phyloP scores from a whole-genome alignment of 2,113 vertebrate genomes.

The Dromiciops gliroides region DNA sequence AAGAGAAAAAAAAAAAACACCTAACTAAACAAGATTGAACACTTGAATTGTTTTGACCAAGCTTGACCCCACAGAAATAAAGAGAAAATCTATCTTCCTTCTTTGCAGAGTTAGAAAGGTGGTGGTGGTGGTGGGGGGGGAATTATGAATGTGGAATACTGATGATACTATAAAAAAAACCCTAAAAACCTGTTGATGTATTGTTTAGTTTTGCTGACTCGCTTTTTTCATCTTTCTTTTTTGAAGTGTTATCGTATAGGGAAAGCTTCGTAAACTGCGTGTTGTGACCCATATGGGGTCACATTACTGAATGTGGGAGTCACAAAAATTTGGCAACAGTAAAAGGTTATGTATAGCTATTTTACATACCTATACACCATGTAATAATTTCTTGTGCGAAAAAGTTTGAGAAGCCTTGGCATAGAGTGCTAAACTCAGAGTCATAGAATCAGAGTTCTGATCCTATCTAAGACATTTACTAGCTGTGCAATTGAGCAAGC shows the following conservation, averaged over 20 bases:
- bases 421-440: neutral
- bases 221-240: neutral
- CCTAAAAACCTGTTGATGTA: neutral
- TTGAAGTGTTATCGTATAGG: neutral
- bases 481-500: neutral
- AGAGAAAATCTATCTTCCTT: neutral
- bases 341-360: too few species aligned
- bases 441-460: neutral
- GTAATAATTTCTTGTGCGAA: too few species aligned
- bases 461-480: neutral
- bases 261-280: too few species aligned
- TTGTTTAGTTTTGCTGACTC: neutral
- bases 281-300: too few species aligned
- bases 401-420: too few species aligned
- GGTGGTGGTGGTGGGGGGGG: too few species aligned
- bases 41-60: neutral
- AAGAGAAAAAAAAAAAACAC: neutral
- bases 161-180: neutral
- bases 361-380: too few species aligned
- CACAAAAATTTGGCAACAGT: too few species aligned
- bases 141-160: neutral
- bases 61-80: neutral
- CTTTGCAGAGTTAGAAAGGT: neutral
- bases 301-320: too few species aligned
- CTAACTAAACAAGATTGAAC: neutral